Conservation (phyloP, 1,140 invertebrate genomes). For the Ips typographus region DNA sequence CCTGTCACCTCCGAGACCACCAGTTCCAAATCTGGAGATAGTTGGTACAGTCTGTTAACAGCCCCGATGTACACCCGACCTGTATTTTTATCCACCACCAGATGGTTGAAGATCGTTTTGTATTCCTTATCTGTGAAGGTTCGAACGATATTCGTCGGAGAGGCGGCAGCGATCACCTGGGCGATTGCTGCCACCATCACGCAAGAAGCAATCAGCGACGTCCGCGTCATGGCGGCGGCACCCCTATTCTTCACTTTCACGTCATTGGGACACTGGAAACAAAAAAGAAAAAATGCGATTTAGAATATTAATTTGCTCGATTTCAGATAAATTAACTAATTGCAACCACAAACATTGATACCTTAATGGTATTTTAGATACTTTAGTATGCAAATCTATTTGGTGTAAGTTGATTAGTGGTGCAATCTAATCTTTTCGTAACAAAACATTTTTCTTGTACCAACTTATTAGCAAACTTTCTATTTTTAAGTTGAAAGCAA, state of each 20-base stretch:
- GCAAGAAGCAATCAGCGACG: slow-evolving; percentile 39
- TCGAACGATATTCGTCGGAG: slow-evolving; percentile 64
- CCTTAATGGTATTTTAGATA: too few species aligned
- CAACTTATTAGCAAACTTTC: too few species aligned
- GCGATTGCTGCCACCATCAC: slow-evolving; percentile 42
- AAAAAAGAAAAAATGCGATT: slow-evolving; percentile 10
- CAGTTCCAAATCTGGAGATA: slow-evolving; percentile 81
- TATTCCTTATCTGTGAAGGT: slow-evolving; percentile 62
- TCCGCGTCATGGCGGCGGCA: slow-evolving; percentile 48
- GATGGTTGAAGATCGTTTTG: slow-evolving; percentile 74
- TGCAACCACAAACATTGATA: too few species aligned
- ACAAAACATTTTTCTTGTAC: too few species aligned
- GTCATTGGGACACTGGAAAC: slow-evolving; percentile 40
- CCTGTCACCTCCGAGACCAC: slow-evolving; percentile 82
- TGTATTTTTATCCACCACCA: slow-evolving; percentile 89
- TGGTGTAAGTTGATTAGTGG: too few species aligned
- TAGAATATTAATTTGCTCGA: too few species aligned
- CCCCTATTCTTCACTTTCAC: slow-evolving; percentile 28
- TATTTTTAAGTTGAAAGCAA: too few species aligned
- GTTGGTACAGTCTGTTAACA: slow-evolving; percentile 90
- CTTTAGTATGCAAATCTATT: too few species aligned
- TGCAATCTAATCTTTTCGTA: too few species aligned
- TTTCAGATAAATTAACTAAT: too few species aligned
- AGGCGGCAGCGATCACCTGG: slow-evolving; percentile 51
- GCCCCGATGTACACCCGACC: slow-evolving; percentile 88